Percentiles rank a stretch among this genome's conserved stretches.
Conservation (phyloP, 2,797 vertebrate species). For the Apogon talboti region DNA sequence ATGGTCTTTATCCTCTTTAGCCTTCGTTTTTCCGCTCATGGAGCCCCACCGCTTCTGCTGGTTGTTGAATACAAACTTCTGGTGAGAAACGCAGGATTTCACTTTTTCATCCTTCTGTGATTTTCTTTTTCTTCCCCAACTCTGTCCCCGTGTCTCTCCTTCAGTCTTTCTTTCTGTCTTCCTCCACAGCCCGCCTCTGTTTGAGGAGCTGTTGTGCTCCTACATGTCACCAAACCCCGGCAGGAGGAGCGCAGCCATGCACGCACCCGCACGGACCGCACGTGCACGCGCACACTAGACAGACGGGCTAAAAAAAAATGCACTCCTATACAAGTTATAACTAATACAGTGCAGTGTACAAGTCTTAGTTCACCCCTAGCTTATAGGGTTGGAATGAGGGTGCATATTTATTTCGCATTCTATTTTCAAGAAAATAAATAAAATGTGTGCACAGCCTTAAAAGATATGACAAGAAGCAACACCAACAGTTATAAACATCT, state of each 20-base stretch:
- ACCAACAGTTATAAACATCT: too few relatives aligned
- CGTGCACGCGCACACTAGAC: constrained; percentile 20
- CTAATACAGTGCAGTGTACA: too few relatives aligned
- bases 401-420: too few relatives aligned
- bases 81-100: constrained; percentile 27
- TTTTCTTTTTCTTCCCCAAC: neutral
- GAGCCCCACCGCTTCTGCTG: constrained; percentile 77
- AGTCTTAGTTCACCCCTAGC: too few relatives aligned
- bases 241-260: constrained; percentile 18
- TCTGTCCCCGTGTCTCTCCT: neutral
- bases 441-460: too few relatives aligned
- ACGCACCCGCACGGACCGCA: constrained; percentile 22
- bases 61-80: constrained; percentile 55
- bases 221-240: constrained; percentile 16
- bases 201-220: neutral
- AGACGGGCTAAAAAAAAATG: neutral
- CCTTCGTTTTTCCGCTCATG: constrained; percentile 95
- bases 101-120: constrained; percentile 51
- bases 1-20: constrained; percentile 92
- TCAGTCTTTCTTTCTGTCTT: neutral
- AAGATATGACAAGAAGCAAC: too few relatives aligned
- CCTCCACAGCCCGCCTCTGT: constrained; percentile 11
- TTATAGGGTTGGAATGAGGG: too few relatives aligned
- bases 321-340: too few relatives aligned
- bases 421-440: too few relatives aligned